Evolutionary conservation across 2,797 vertebrate genomes (phyloP).

Genomic region (Oophaga sylvatica): DNA sequence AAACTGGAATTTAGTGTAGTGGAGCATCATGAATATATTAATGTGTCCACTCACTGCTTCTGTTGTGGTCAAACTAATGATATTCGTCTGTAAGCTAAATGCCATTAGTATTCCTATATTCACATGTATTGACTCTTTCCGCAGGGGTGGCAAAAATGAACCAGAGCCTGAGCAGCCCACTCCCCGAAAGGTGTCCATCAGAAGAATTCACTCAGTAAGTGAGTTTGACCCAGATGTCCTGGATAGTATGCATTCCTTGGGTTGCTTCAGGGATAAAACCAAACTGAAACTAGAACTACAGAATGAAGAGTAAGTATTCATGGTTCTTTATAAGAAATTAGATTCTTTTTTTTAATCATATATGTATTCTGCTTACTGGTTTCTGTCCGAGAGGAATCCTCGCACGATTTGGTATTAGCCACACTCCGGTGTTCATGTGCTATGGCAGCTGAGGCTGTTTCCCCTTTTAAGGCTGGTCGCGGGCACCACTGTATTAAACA

Average conservation of each 20-base stretch:
- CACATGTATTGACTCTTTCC: slow-evolving; percentile 9
- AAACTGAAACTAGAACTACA: slow-evolving; percentile 89
- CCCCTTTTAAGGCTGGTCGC: no score
- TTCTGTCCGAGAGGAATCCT: background rate
- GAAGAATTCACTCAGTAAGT: slow-evolving; percentile 82
- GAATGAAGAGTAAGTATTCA: slow-evolving; percentile 84
- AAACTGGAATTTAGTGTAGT: no score
- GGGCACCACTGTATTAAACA: no score
- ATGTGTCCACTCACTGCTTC: background rate
- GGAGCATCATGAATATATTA: background rate
- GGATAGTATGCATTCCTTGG: slow-evolving; percentile 93
- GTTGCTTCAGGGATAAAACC: slow-evolving; percentile 89
- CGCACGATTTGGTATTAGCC: background rate
- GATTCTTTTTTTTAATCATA: background rate
- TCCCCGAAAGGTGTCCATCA: slow-evolving; percentile 86
- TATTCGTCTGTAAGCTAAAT: background rate
- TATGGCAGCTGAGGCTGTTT: no score
- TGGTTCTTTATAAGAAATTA: background rate
- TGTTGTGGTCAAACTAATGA: background rate
- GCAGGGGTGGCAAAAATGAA: slow-evolving; percentile 85
- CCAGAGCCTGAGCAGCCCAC: slow-evolving; percentile 86
- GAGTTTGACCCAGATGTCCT: slow-evolving; percentile 92
- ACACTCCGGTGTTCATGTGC: no score
- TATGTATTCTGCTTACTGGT: background rate
- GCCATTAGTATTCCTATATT: background rate